Conservation (phyloP, 2,888 invertebrate genomes). For the Ceratothoa steindachneri region DNA sequence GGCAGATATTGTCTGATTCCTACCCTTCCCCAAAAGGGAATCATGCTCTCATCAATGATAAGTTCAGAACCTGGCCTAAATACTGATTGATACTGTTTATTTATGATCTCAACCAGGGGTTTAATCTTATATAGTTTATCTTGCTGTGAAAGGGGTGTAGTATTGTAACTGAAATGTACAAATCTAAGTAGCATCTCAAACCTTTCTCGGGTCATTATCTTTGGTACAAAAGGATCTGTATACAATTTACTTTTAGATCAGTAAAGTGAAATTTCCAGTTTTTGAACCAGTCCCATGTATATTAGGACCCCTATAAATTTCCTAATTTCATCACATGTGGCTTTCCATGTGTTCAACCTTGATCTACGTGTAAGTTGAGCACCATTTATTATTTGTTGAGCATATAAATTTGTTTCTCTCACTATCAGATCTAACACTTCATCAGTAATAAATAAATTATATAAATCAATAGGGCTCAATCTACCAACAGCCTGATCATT, state of each 20-base stretch:
- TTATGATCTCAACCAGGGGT: slow-evolving; percentile 11
- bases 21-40: slow-evolving; percentile 23
- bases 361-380: slow-evolving; percentile 20
- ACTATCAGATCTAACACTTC: slow-evolving; percentile 19
- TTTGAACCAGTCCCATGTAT: slow-evolving; percentile 24
- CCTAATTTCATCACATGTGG: slow-evolving; percentile 13
- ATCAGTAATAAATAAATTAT: slow-evolving; percentile 19
- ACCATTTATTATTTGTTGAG: slow-evolving; percentile 15
- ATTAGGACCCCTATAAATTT: slow-evolving; percentile 18
- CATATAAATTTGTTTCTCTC: slow-evolving; percentile 22
- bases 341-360: slow-evolving; percentile 18
- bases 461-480: slow-evolving; percentile 17
- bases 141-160: not conserved
- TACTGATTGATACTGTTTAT: slow-evolving; percentile 9
- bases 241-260: slow-evolving; percentile 25
- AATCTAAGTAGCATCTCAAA: slow-evolving; percentile 17
- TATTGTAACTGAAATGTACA: slow-evolving; percentile 20
- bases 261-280: slow-evolving; percentile 19
- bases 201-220: slow-evolving; percentile 24
- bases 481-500: slow-evolving; percentile 1
- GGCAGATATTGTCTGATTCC: slow-evolving; percentile 14
- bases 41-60: slow-evolving; percentile 23
- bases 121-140: slow-evolving; percentile 15
- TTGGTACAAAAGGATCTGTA: slow-evolving; percentile 27
- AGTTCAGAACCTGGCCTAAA: slow-evolving; percentile 21